Base-by-base conservation (phyloP, 1,140 invertebrate species). In the Drosophila murphyi region DNA sequence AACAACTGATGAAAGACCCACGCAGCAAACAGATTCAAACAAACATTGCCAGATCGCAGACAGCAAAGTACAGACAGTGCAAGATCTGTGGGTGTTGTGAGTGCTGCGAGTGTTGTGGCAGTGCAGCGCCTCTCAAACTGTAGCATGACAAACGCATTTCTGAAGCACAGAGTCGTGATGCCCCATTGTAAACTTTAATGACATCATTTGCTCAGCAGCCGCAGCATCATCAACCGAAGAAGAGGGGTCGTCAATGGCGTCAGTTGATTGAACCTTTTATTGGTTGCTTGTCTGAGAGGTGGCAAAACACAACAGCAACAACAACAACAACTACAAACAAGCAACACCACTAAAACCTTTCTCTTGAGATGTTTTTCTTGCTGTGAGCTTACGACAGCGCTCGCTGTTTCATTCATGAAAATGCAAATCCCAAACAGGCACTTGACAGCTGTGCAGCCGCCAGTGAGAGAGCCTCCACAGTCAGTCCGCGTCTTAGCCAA, bases 211-310 rank as follows among this genome's bases (percentile, higher is more conserved):
- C 68, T 55, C 32, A 69, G 63, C 67, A 4, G 35, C 37, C 7
- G 39, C 39, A 8, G 39, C 7, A 10, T 2, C 39, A 41, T 41
- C 20, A 20, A 41, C 35, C 29, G 4, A 48, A 56, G 4, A 48
- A 56, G 31, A n/a, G 20, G 47, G 37, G 35, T 64, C 45, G 41
- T 73, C 60, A 76, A 64, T 83, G 72, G 43, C 73, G 60, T 80
- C 76, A 50, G 77, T 83, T 87, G 79, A 88, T 87, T 87, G 82
- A 88, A 82, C 72, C 59, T 82, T 71, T 78, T 87, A 73, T 87
- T 76, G 76, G 64, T 85, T 51, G 63, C 54, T 37, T 64, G 62
- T 60, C 72, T 60, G 59, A 68, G 41, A 69, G 39, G 50, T 55
- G 71, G n/a, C 50, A 73, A 69, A 56, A 52, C 35, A 63, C 60